These are phyloP conservation scores for Stratiomys singularior DNA, from an alignment of 2,888 invertebrate species.

Conservation along the genomic window DNA sequence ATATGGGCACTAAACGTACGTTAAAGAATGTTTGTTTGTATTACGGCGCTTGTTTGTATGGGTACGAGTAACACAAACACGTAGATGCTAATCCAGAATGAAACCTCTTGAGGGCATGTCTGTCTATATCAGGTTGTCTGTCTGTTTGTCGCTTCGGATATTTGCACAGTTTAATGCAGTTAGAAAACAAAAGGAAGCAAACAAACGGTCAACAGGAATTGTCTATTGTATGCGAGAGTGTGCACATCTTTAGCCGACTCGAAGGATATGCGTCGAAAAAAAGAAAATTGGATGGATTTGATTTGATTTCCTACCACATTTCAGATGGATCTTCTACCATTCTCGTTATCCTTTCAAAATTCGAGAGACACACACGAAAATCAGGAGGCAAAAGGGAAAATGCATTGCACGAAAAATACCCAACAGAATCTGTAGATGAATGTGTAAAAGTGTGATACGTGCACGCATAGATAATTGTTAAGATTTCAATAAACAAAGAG, in stretches of 20 bases:
- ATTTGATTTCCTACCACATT: background rate
- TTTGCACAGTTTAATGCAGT: conserved; percentile 13
- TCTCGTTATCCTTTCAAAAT: background rate
- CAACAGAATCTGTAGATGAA: background rate
- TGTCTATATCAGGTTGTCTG: conserved; percentile 1
- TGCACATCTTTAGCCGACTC: background rate
- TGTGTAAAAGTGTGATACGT: background rate
- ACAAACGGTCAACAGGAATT: conserved; percentile 13
- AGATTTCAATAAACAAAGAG: background rate
- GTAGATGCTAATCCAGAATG: background rate
- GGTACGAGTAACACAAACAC: background rate
- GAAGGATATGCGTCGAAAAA: no score
- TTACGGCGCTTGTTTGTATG: background rate
- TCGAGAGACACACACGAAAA: background rate
- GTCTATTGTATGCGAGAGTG: background rate
- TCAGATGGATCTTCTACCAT: background rate
- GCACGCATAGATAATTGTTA: background rate
- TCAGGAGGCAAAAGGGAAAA: background rate
- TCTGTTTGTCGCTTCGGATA: conserved; percentile 16
- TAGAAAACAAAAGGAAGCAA: conserved; percentile 21
- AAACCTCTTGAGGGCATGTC: conserved; percentile 1
- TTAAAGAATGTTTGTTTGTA: no score
- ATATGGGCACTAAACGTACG: background rate
- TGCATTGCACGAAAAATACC: no score
- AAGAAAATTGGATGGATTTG: no score